These are phyloP conservation scores for Gila orcuttii DNA, from an alignment of 2,113 vertebrate species.

Conservation along the genomic window DNA sequence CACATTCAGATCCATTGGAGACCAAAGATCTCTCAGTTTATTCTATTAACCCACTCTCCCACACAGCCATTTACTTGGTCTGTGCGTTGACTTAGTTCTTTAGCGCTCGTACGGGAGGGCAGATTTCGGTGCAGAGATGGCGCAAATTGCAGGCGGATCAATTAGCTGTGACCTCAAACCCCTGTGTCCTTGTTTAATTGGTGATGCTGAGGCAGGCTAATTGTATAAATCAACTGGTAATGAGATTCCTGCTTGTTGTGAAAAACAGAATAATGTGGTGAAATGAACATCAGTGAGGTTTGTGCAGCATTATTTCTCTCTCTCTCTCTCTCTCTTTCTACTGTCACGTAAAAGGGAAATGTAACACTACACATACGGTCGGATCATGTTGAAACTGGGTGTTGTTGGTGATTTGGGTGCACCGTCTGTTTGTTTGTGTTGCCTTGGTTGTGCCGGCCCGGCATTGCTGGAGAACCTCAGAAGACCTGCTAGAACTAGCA, in stretches of 20 bases:
- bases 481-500: constrained; percentile 58
- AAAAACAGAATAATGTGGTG: constrained; percentile 82
- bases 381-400: constrained; percentile 43
- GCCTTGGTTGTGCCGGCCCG: constrained; percentile 42
- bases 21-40: constrained; percentile 62
- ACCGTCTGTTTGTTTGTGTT: constrained; percentile 52
- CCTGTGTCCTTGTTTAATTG: constrained; percentile 87
- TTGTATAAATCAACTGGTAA: constrained; percentile 88
- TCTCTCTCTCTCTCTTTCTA: not conserved
- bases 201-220: constrained; percentile 80
- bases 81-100: constrained; percentile 52
- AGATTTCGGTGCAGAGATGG: constrained; percentile 63
- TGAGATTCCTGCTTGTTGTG: constrained; percentile 85
- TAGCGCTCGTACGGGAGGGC: not conserved
- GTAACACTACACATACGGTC: constrained; percentile 44
- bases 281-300: constrained; percentile 75
- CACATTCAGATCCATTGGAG: constrained; percentile 63
- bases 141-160: constrained; percentile 83
- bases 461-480: constrained; percentile 50
- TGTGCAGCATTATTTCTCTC: constrained; percentile 29
- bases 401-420: constrained; percentile 32
- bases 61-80: constrained; percentile 58
- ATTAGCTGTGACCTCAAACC: constrained; percentile 86
- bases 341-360: not conserved
- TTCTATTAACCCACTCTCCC: constrained; percentile 65